Base-by-base conservation (phyloP, 2,888 invertebrate genomes). In the Macaria liturata region DNA sequence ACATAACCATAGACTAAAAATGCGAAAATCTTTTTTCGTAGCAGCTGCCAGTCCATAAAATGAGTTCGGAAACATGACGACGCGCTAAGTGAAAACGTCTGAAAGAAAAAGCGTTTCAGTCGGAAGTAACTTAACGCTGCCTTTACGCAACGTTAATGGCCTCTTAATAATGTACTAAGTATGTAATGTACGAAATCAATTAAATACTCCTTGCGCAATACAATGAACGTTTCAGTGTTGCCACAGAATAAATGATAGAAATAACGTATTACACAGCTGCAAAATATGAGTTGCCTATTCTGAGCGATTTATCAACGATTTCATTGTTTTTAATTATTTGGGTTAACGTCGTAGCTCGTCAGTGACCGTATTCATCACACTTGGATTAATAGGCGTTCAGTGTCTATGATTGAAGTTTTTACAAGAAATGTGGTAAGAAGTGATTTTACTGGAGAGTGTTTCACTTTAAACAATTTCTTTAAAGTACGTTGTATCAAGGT, bases 121-220 rank as follows among this genome's bases (percentile, higher is more conserved):
- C 61, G 64, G 64, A 64, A 61, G 58, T 60, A 63, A 58, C 61
- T 56, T 61, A 58, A 61, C 57, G 49, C 54, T 46, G 53, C 55
- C 59, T 57, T 61, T 62, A 63, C 61, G 66, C 52, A 67, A 64
- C 64, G 61, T 42, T 63, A 61, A 63, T 63, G 61, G 54, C 44
- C 46, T 45, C 31, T 43, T 32, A 45, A 32, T 30, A 52, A 40
- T 42, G 31, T 43, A 50, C 37, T 34, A 8, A 49, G 40, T 31
- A 42, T 46, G 44, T 31, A 32, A 50, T 40, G 9, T 49, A 55
- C 45, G 31, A 46, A 55, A 49, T 47, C 47, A 57, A 57, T 57
- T 51, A 47, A 51, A 47, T 46, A 51, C 51, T 42, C 34, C 47
- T 50, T 47, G 43, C 56, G 56, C 43, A 51, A 56, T 51, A 56